A percentile compares a stretch with the other conserved stretches of the same genome.
These are phyloP conservation scores for Aromia moschata DNA, from an alignment of 2,888 invertebrate genomes.

Conservation along the genomic window DNA sequence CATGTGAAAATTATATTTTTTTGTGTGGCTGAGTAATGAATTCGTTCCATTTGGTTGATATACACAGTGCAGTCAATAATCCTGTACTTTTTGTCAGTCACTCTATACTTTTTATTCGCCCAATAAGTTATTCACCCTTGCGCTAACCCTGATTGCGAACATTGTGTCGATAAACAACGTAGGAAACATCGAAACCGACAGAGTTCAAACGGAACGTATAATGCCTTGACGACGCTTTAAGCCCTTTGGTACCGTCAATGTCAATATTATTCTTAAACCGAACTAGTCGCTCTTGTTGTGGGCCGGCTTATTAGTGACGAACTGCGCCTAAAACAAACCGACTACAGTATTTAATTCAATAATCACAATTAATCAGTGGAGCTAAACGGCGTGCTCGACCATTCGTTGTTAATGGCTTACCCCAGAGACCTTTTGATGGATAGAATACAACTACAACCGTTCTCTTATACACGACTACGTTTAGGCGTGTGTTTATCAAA, in stretches of 20 bases:
- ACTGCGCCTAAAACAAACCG: constrained; percentile 3
- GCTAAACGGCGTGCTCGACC: constrained; percentile 22
- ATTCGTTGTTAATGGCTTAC: constrained; percentile 16
- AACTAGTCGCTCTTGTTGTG: background rate
- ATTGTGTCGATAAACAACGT: too few relatives aligned
- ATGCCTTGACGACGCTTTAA: background rate
- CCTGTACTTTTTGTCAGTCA: too few relatives aligned
- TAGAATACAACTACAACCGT: constrained; percentile 17
- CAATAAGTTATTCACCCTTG: too few relatives aligned
- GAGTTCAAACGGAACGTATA: too few relatives aligned
- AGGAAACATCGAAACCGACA: too few relatives aligned
- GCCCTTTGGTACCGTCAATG: background rate
- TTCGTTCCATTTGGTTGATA: too few relatives aligned
- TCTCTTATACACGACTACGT: constrained; percentile 19
- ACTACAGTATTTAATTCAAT: constrained; percentile 25
- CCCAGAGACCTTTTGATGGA: constrained; percentile 23
- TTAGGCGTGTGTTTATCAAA: constrained; percentile 13
- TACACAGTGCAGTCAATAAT: too few relatives aligned
- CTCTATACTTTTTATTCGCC: too few relatives aligned
- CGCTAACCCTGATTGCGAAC: too few relatives aligned
- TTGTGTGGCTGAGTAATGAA: too few relatives aligned
- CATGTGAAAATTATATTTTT: too few relatives aligned
- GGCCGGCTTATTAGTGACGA: background rate
- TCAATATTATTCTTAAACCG: background rate
- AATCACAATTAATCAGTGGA: constrained; percentile 25